These are phyloP conservation scores for Sesia bembeciformis DNA, from an alignment of 2,888 invertebrate genomes.

Conservation along the genomic window DNA sequence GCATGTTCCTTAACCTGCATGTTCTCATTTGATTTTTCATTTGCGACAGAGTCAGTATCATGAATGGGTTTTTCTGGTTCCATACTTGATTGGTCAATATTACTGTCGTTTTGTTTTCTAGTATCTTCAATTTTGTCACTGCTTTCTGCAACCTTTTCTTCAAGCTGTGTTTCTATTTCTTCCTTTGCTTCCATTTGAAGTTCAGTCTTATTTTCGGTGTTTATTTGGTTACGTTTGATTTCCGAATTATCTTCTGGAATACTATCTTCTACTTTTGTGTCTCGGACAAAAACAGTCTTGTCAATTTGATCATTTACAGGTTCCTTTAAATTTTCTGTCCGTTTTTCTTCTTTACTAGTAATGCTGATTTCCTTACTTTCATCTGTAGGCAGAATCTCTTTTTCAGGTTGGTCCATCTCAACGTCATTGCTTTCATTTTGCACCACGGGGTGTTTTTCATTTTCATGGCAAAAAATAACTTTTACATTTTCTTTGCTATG, in stretches of 20 bases:
- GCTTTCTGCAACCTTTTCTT: conserved; percentile 1
- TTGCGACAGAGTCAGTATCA: too few relatives aligned
- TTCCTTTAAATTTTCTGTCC: background rate
- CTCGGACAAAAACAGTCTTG: too few relatives aligned
- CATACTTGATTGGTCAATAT: background rate
- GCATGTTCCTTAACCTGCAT: too few relatives aligned
- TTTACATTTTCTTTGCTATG: conserved; percentile 11
- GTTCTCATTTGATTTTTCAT: too few relatives aligned
- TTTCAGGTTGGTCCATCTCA: too few relatives aligned
- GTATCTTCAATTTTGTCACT: background rate
- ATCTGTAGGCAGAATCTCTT: background rate
- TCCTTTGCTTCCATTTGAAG: conserved; percentile 2
- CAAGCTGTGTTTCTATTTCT: conserved; percentile 1
- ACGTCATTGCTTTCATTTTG: too few relatives aligned
- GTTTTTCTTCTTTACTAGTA: background rate
- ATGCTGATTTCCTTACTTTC: background rate
- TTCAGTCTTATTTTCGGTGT: conserved; percentile 4
- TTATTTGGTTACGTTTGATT: background rate
- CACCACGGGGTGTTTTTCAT: too few relatives aligned
- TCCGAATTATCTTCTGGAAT: conserved; percentile 5
- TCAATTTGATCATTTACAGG: conserved; percentile 2
- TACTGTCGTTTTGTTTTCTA: background rate
- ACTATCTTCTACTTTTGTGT: conserved; percentile 1
- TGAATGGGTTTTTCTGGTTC: too few relatives aligned
- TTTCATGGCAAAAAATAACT: too few relatives aligned